These are phyloP conservation scores for Mallateleia sp. DNA, from an alignment of 2,888 invertebrate genomes.

Conservation along the genomic window DNA sequence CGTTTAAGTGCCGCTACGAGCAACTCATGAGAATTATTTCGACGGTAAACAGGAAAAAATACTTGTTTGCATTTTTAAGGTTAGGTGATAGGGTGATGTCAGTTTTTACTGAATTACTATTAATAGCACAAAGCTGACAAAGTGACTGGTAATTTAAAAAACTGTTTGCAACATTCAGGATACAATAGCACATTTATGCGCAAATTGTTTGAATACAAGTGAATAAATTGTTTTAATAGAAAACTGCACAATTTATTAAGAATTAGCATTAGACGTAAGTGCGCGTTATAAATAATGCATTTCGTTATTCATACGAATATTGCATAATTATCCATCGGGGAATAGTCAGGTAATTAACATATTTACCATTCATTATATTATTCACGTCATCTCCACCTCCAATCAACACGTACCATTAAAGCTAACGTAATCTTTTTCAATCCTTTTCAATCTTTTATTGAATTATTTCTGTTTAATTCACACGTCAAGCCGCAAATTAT, in stretches of 20 bases:
- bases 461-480: too few relatives aligned
- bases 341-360: constrained; percentile 58
- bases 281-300: constrained; percentile 67
- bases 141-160: constrained; percentile 11
- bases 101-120: constrained; percentile 3
- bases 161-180: not conserved
- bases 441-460: not conserved
- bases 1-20: constrained; percentile 1
- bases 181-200: constrained; percentile 31
- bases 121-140: not conserved
- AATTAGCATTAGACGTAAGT: constrained; percentile 48
- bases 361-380: constrained; percentile 55
- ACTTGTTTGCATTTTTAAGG: too few relatives aligned
- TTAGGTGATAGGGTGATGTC: not conserved
- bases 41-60: too few relatives aligned
- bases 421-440: constrained; percentile 11
- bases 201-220: constrained; percentile 37
- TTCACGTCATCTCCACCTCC: constrained; percentile 42
- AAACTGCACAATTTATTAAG: constrained; percentile 52
- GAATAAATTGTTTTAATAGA: constrained; percentile 50
- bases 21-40: not conserved
- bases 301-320: constrained; percentile 55
- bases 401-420: constrained; percentile 24
- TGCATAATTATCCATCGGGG: constrained; percentile 65
- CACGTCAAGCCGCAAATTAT: too few relatives aligned